Percentiles rank a stretch among this genome's conserved stretches.
phyloP scores from a whole-genome alignment of 2,113 vertebrate species.

The Hylia prasina region DNA sequence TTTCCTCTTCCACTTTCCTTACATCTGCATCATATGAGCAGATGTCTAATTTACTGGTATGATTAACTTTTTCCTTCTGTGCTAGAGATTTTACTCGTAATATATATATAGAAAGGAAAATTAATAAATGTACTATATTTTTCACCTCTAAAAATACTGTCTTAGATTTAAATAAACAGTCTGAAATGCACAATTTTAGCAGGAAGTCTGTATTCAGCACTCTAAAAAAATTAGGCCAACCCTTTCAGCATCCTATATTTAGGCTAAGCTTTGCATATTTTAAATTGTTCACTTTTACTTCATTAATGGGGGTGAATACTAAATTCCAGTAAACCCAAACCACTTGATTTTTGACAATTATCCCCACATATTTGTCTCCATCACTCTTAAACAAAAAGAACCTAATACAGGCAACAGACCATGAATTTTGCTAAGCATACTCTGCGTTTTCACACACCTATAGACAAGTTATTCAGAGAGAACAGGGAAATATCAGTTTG shows the following conservation, averaged over 20 bases:
- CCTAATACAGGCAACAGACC: not conserved
- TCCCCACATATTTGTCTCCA: not conserved
- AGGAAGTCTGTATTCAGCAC: not conserved
- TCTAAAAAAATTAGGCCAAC: not conserved
- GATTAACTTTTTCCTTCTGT: not conserved
- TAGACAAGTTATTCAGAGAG: not conserved
- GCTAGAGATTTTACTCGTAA: not conserved
- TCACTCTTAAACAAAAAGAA: not conserved
- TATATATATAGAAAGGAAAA: not conserved
- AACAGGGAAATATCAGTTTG: conserved; percentile 6
- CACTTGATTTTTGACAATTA: not conserved
- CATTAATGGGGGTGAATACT: not conserved
- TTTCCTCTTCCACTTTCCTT: not conserved
- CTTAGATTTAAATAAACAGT: not conserved
- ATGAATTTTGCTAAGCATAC: not conserved
- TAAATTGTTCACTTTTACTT: not conserved
- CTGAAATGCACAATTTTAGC: not conserved
- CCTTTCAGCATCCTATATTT: not conserved
- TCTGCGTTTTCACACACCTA: not conserved
- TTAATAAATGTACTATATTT: not conserved
- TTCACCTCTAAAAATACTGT: not conserved
- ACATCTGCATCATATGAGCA: not conserved
- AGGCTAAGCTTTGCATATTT: not conserved
- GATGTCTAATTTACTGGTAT: not conserved
- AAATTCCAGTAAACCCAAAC: not conserved